These are phyloP conservation scores for Chlorocebus sabaeus DNA, from an alignment of 2,113 vertebrate genomes.

Conservation along the genomic window DNA sequence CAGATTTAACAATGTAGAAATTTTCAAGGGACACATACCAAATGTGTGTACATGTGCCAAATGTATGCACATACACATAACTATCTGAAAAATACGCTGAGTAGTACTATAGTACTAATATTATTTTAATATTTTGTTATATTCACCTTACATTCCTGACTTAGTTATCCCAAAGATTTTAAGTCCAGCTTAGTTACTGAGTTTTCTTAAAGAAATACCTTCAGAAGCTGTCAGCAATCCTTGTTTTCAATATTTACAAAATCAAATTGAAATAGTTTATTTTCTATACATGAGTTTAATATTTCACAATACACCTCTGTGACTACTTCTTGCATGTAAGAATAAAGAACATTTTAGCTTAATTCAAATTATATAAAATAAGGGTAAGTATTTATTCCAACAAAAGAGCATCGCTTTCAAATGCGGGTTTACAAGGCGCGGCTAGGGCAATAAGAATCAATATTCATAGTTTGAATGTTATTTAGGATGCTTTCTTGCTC, in stretches of 20 bases:
- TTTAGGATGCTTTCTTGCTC: neutral
- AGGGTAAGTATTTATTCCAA: neutral
- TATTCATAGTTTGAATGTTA: neutral
- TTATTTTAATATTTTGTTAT: neutral
- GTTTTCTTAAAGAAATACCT: neutral
- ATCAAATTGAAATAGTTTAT: neutral
- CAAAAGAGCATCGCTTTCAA: neutral
- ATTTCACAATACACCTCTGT: neutral
- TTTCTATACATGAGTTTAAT: neutral
- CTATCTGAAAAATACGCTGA: neutral
- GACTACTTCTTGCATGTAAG: neutral
- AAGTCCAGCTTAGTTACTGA: neutral
- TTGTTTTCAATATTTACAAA: neutral
- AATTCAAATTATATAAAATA: neutral
- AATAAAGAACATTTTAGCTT: neutral
- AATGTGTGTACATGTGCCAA: neutral
- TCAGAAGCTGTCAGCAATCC: neutral
- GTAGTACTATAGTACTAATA: neutral
- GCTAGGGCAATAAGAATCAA: neutral
- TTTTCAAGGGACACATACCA: neutral
- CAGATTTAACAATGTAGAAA: neutral
- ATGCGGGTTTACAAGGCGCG: neutral
- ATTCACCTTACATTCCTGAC: neutral
- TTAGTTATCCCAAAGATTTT: neutral
- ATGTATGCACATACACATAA: neutral